Evolutionary conservation across 1,140 invertebrate species (phyloP), one percentile per base, ranked within the genome.

Genomic region (Amphibalanus amphitrite): DNA sequence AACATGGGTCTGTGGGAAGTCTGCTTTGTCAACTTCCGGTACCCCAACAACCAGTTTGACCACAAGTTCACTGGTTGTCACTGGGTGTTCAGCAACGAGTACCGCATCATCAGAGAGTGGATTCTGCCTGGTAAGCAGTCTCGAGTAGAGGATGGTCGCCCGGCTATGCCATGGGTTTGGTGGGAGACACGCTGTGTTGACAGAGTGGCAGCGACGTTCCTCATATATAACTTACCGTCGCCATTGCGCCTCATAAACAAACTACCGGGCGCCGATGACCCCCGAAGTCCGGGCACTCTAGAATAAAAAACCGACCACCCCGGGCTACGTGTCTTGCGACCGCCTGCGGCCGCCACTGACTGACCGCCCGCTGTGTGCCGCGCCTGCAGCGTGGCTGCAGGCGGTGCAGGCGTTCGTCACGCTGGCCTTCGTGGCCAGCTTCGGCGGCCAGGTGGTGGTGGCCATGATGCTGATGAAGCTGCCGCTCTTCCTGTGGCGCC

Each of bases 1-100:
- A 89, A 93, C 77, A 93, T 97, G 88, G 95, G 95, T 0, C 80
- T 98, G 4, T 98, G 95, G 95, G 92, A 97, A 79, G 95, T 95
- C 79, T 98, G 95, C 79, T 98, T 98, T 78, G 86, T 94, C 75
- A 83, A 92, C 74, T 98, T 93, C 75, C 85, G 91, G 1, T 95
- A 93, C 80, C 94, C 94, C 0, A 86, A 89, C 73, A 94, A 94
- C 78, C 94, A 95, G 79, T 93, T 91, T 78, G 89, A 92, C 73
- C 90, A 94, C 76, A 82, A 90, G 10, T 98, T 96, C 78, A 84
- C 88, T 76, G 95, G 95, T 0, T 98, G 95, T 78, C 90, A 95
- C 80, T 93, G 94, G 79, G 87, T 97, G 69, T 98, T 94, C 80
- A 93, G 92, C 74, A 78, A 90, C 79, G 91, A 96, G 77, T 95